Conservation (phyloP, 1,140 invertebrate species). For the Lethrus apterus region DNA sequence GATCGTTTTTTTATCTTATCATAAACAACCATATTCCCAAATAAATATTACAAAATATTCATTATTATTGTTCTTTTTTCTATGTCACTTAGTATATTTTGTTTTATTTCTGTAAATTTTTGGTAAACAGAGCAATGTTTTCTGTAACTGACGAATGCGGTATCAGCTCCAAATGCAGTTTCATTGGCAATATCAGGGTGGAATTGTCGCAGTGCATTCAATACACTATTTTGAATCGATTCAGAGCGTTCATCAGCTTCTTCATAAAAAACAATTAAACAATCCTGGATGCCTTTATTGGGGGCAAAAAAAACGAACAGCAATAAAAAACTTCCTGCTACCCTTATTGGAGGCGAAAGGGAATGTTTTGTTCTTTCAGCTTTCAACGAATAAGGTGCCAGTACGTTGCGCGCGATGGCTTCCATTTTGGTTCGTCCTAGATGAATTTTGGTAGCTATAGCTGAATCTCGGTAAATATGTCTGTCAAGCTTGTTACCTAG, state of each 20-base stretch:
- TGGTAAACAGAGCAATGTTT: too few species aligned
- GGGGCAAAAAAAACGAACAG: conserved; percentile 7
- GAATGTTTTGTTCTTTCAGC: conserved; percentile 7
- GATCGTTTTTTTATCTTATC: too few species aligned
- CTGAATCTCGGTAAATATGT: conserved; percentile 10
- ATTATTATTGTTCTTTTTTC: too few species aligned
- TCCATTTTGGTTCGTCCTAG: conserved; percentile 6
- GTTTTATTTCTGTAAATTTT: too few species aligned
- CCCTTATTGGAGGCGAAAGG: conserved; percentile 6
- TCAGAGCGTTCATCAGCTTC: conserved; percentile 6
- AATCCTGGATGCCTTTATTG: conserved; percentile 3
- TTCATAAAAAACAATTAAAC: conserved; percentile 6
- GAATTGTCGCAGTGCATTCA: conserved; percentile 4
- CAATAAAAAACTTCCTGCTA: conserved; percentile 6
- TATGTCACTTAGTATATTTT: too few species aligned
- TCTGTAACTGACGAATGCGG: conserved; percentile 1
- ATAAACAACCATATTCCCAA: too few species aligned
- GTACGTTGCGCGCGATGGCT: conserved; percentile 2
- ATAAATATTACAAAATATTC: too few species aligned
- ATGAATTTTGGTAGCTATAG: conserved; percentile 8
- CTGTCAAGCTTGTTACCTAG: conserved; percentile 5
- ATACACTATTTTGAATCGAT: conserved; percentile 4
- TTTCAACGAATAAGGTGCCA: conserved; percentile 6
- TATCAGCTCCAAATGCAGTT: conserved; percentile 7
- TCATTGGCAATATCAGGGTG: conserved; percentile 6